Evolutionary conservation across 64 coral and sea anemone genomes (phyloP), one percentile per base, ranked within the genome.

Genomic region (Montipora efflorescens): DNA sequence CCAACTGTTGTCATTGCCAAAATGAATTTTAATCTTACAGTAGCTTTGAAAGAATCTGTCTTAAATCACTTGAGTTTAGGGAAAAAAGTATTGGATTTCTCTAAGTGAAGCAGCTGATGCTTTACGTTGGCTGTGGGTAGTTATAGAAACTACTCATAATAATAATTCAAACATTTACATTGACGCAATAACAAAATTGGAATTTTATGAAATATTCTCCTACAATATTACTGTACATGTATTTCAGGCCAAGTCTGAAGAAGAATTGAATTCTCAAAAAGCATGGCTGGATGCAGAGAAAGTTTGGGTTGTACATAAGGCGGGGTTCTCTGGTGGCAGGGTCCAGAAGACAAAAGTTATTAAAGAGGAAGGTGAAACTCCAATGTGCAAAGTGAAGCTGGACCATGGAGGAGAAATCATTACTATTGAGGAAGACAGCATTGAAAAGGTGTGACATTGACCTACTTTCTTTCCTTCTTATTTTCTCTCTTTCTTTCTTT

Each of bases 251-350:
- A 98, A 98, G 74, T 96, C 97, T 46, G 97, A 93, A 80, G 97
- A 93, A 59, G 97, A 98, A 45, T 79, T 95, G 45, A 92, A 95
- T 5, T 98, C 97, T 14, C 91, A 98, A 50, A 98, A 98, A 21
- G 97, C 84, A 2, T 98, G 97, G 97, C 91, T 95, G 21, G 97
- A 98, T 91, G 97, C 97, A 0, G 97, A 98, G 83, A 98, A 96
- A 36, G 94, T 98, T 11, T 98, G 97, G 97, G 97, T 98, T 15
- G 94, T 98, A 43, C 97, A 98, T 50, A 98, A 96, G 79, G 97
- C 94, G 55, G 97, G 97, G 12, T 98, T 98, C 59, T 96, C 97
- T 48, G 97, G 97, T 16, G 97, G 97, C 12, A 91, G 95, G 79
- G 95, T 98, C n/a, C 97, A 94, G 71, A 94, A 92, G 22, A 91